These are phyloP conservation scores for Carapus acus DNA, from an alignment of 2,797 vertebrate species.

Conservation along the genomic window DNA sequence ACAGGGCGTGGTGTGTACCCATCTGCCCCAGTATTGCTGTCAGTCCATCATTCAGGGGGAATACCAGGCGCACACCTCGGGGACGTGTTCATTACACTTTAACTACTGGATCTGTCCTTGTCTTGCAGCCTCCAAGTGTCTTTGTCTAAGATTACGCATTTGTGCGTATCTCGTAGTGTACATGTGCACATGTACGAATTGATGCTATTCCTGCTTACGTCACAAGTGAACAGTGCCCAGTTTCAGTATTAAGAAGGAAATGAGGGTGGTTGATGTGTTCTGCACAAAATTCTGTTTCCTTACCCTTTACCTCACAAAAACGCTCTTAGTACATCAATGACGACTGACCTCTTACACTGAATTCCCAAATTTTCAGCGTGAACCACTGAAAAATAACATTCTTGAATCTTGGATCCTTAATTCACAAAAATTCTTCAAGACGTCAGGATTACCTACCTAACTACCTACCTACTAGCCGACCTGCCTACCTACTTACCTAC, in stretches of 20 bases:
- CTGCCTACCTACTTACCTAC: too few relatives aligned
- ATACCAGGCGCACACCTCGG: slow-evolving; percentile 64
- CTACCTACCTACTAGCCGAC: too few relatives aligned
- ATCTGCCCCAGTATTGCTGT: slow-evolving; percentile 74
- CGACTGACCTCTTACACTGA: too few relatives aligned
- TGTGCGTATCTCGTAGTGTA: too few relatives aligned
- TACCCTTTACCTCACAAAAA: too few relatives aligned
- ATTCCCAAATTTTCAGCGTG: too few relatives aligned
- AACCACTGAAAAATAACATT: too few relatives aligned
- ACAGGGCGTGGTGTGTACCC: slow-evolving; percentile 66
- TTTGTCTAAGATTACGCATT: slow-evolving; percentile 63
- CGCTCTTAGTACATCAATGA: too few relatives aligned
- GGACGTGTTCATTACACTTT: slow-evolving; percentile 77
- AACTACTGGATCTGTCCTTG: slow-evolving; percentile 76
- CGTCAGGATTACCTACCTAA: too few relatives aligned
- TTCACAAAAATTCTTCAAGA: too few relatives aligned
- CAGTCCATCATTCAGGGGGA: slow-evolving; percentile 75
- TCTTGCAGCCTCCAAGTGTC: slow-evolving; percentile 63
- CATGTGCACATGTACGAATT: slow-evolving; percentile 47
- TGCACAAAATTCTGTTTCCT: slow-evolving; percentile 31
- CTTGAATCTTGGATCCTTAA: too few relatives aligned
- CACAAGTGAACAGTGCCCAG: slow-evolving; percentile 43
- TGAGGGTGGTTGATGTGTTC: neutral
- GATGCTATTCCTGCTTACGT: slow-evolving; percentile 59
- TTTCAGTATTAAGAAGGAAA: slow-evolving; percentile 10